A percentile compares a stretch with the other conserved stretches of the same genome.
Conservation (phyloP, 2,113 vertebrate genomes). For the Xenopus borealis region DNA sequence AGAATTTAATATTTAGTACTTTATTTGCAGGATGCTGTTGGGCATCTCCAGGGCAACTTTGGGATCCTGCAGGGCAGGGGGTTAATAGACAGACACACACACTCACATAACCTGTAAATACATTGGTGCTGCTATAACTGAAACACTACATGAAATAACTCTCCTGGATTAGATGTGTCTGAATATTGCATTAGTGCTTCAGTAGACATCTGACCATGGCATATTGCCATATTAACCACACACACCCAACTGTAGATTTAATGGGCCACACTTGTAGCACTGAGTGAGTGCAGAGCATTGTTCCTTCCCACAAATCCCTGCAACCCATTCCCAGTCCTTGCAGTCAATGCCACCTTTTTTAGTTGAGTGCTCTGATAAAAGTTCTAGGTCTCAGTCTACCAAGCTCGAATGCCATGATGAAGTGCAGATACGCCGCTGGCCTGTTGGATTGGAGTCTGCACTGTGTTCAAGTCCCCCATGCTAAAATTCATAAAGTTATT, state of each 20-base stretch:
- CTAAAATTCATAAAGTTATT: constrained; percentile 88
- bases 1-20: no score
- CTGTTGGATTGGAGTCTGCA: constrained; percentile 77
- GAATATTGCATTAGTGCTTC: no score
- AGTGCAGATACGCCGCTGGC: constrained; percentile 79
- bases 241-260: constrained; percentile 10
- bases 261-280: constrained; percentile 17
- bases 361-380: constrained; percentile 30
- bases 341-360: constrained; percentile 12
- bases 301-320: not conserved
- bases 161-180: constrained; percentile 16
- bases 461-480: constrained; percentile 84
- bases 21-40: no score
- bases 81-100: constrained; percentile 12
- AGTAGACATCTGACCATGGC: no score
- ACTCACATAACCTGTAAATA: constrained; percentile 31
- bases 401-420: constrained; percentile 93
- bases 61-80: no score
- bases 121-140: constrained; percentile 20
- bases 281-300: constrained; percentile 1
- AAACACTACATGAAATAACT: constrained; percentile 30
- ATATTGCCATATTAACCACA: not conserved
- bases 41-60: no score
- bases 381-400: constrained; percentile 65
- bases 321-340: constrained; percentile 12